Evolutionary conservation across 2,113 vertebrate genomes (phyloP), one percentile per base, ranked within the genome.

Genomic region (Synchiropus splendidus): DNA sequence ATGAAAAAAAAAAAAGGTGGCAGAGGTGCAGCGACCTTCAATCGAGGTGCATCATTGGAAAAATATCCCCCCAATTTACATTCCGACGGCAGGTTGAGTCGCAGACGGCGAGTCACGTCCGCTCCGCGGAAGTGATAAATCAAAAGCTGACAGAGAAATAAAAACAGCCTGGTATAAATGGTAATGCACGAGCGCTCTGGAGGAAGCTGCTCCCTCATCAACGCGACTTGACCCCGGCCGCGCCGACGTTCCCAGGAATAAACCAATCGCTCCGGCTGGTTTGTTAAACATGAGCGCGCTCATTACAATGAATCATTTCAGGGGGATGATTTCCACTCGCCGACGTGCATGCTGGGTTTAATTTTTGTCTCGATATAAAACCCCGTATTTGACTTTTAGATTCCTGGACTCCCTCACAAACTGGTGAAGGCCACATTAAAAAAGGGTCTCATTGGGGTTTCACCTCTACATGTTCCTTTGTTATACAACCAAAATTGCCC

Each of bases 61-160:
- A 44, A 58, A 2, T 17, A 12, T 46, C 49, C 36, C 33, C 30
- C 17, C 33, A 51, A 51, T 64, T 67, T 51, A 66, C 53, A 48
- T 51, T 42, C 38, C 42, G 39, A 27, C 12, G 3, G 15, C 21
- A 35, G 39, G 32, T 51, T 45, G 5, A 37, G 39, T 36, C 39
- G 17, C 45, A 44, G 53, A 39, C 44, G 36, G 42, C 43, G 54
- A 54, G 42, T 58, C 35, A 52, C 33, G 34, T 50, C 16, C 36
- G 21, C 27, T 49, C 39, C 42, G 37, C 63, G 51, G 44, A 48
- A 48, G 61, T 40, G 13, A 74, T 65, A 39, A 42, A 67, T 70
- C 30, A 54, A 57, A 41, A 60, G 16, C 15, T 39, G 55, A 56
- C n/a, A n/a, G 36, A 30, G 39, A 50, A 58, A 51, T 48, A 49